These are phyloP conservation scores for Zosterops japonicus DNA, from an alignment of 2,113 vertebrate genomes.

Conservation along the genomic window DNA sequence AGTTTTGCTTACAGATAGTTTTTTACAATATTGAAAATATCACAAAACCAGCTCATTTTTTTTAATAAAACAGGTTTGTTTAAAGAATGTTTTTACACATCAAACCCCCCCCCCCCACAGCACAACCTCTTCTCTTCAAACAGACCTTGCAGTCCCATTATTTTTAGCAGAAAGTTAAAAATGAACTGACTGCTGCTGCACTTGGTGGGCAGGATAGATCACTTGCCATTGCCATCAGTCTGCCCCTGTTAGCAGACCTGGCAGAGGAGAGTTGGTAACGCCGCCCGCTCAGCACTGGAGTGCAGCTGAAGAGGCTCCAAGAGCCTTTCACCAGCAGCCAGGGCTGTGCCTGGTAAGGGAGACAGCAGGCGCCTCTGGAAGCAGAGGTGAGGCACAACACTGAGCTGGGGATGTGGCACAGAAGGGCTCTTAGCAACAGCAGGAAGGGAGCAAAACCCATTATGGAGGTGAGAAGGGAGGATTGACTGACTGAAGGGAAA, in stretches of 20 bases:
- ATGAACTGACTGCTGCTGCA: not conserved
- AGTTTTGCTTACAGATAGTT: not conserved
- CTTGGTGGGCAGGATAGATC: rapidly evolving
- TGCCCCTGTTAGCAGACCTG: not conserved
- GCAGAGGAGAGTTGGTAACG: rapidly evolving
- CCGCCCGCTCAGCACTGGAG: rapidly evolving
- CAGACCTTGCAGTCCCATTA: not conserved
- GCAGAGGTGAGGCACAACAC: not conserved
- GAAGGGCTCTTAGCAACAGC: not conserved
- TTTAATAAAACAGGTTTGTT: not conserved
- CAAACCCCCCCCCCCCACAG: rapidly evolving
- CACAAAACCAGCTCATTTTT: not conserved
- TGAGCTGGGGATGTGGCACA: not conserved
- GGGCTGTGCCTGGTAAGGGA: not conserved
- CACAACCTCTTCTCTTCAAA: not conserved
- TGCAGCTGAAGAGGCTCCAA: rapidly evolving
- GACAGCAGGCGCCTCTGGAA: not conserved
- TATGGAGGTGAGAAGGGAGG: not conserved
- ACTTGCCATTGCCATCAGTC: not conserved
- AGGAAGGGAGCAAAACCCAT: not conserved
- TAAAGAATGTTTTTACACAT: not conserved
- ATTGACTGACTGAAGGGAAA: not conserved
- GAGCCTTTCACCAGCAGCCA: not conserved
- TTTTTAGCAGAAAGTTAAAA: not conserved
- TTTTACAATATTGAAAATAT: not conserved